Base-by-base conservation (phyloP, 2,113 vertebrate genomes). In the Herpailurus yagouaroundi region DNA sequence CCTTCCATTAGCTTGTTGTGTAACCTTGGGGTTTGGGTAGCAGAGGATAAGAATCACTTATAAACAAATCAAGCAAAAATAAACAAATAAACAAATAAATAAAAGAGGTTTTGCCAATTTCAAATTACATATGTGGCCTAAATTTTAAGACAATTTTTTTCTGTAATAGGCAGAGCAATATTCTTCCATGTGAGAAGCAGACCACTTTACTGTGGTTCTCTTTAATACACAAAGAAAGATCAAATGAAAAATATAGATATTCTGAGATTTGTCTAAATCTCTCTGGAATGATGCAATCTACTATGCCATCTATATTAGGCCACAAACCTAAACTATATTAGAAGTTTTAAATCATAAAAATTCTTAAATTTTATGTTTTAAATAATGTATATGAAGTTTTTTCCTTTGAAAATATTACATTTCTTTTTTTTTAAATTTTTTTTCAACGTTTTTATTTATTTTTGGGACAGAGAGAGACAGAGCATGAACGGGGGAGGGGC, bases 111-210 rank as follows among this genome's bases (percentile, higher is more conserved):
- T 77, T 93, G 36, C 57, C 84, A 94, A 57, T 48, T 94, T 96
- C 36, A 81, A 97, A 95, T 94, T 77, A 82, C 15, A 63, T 80
- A 76, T 77, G 29, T 97, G 85, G 31, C 33, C 60, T 87, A 91
- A 68, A 66, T 88, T 96, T 77, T 33, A 81, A 36, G 36, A 83
- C 57, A 9, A 21, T 50, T 89, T 55, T 66, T 97, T 95, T 73
- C 36, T 95, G 92, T 77, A 95, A 79, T 84, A 92, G 71, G 33
- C 18, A 93, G 33, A 82, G 60, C 50, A 91, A 69, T 52, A 92
- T 91, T 91, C 25, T 92, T 92, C 55, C 52, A 86, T 74, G 9
- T 38, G 48, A 94, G 50, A 94, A 97, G n/a, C 16, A 81, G 36
- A 73, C 2, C 10, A 91, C 10, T 92, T 88, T 63, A 94, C 13